Conservation (phyloP, 2,113 vertebrate species). For the Neolamprologus sp. region DNA sequence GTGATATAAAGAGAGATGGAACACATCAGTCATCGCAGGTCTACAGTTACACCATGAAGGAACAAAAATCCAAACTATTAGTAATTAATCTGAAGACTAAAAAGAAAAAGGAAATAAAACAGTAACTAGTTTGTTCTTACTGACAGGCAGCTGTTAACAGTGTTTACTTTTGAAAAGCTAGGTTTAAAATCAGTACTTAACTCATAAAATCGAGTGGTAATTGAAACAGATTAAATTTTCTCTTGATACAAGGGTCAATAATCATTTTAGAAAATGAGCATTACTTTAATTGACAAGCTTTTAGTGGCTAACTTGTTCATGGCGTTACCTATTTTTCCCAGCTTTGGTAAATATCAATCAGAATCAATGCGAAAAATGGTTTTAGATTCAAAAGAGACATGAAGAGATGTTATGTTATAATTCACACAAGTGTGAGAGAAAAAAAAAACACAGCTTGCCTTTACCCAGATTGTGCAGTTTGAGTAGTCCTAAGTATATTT, state of each 20-base stretch:
- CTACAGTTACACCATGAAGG: not conserved
- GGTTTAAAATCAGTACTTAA: not conserved
- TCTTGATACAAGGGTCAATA: not conserved
- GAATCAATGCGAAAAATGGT: not conserved
- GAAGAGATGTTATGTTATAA: not conserved
- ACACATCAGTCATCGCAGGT: not conserved
- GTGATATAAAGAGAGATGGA: not conserved
- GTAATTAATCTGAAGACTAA: not conserved
- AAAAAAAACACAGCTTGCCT: not conserved
- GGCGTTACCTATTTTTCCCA: accelerated
- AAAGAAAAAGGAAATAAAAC: too few relatives aligned
- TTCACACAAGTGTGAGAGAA: not conserved
- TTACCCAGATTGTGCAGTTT: not conserved
- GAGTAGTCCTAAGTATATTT: not conserved
- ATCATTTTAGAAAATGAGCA: not conserved
- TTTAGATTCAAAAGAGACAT: not conserved
- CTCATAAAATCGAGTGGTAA: not conserved
- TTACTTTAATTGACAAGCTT: not conserved
- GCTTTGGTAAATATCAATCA: not conserved
- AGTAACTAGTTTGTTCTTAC: not conserved
- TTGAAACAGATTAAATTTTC: not conserved
- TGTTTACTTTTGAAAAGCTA: not conserved
- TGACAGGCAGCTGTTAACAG: not conserved
- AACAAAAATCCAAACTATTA: not conserved
- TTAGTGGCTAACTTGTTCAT: not conserved